Evolutionary conservation across 2,797 vertebrate genomes (phyloP).

Genomic region (Catamblyrhynchus diadema): DNA sequence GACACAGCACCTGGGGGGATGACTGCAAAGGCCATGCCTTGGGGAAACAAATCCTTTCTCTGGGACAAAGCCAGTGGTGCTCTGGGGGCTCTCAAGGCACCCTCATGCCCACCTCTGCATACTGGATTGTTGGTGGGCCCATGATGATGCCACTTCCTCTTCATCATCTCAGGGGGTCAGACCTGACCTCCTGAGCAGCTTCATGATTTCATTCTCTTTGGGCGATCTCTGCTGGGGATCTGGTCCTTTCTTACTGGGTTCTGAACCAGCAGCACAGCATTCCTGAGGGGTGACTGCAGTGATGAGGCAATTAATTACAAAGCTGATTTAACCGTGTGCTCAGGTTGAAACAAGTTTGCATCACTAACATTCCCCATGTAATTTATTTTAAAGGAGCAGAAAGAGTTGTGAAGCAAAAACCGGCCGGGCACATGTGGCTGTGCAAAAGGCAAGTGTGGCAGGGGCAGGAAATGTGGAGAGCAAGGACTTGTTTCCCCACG

Average conservation of each 20-base stretch:
- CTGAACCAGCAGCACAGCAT: conserved; percentile 37
- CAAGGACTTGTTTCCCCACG: neutral
- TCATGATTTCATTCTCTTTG: neutral
- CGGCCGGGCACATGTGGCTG: rapidly evolving
- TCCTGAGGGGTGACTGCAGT: conserved; percentile 50
- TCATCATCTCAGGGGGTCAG: neutral
- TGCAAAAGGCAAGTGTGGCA: neutral
- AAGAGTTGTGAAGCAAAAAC: neutral
- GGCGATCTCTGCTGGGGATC: neutral
- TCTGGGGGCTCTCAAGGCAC: rapidly evolving
- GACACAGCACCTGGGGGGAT: rapidly evolving
- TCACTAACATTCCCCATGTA: conserved; percentile 31
- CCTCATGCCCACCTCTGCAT: rapidly evolving
- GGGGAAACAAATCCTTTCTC: neutral
- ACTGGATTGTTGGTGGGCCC: neutral
- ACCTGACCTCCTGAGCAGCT: neutral
- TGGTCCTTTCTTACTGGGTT: neutral
- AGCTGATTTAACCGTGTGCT: conserved; percentile 38
- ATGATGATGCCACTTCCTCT: rapidly evolving
- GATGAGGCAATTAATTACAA: conserved; percentile 67
- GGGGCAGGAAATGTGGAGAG: neutral
- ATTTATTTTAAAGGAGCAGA: conserved; percentile 37
- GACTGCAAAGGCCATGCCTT: neutral
- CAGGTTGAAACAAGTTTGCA: conserved; percentile 69
- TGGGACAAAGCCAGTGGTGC: rapidly evolving